Evolutionary conservation across 2,797 vertebrate genomes (phyloP).

Genomic region (Anolis apletophallus): DNA sequence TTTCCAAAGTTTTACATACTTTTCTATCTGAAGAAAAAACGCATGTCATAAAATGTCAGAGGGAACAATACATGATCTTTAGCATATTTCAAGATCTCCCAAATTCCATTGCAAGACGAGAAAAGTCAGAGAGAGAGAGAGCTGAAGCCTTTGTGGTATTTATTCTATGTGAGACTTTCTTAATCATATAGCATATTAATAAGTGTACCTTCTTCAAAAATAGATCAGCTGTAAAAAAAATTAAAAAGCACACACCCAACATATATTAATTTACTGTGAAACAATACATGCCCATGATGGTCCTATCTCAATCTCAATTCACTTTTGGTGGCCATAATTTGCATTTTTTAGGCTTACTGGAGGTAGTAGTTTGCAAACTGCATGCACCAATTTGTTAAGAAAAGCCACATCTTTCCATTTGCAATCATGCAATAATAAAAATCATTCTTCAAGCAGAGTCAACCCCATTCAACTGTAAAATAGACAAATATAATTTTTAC

Average conservation of each 20-base stretch:
- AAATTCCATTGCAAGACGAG: background rate
- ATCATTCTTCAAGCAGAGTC: background rate
- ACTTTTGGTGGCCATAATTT: background rate
- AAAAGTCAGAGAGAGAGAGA: background rate
- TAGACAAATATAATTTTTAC: background rate
- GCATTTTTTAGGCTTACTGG: background rate
- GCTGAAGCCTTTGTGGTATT: background rate
- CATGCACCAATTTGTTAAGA: rapidly evolving
- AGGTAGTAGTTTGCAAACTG: background rate
- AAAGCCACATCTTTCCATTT: background rate
- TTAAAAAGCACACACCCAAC: too few relatives aligned
- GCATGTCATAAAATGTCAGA: background rate
- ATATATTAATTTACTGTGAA: background rate
- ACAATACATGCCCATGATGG: background rate
- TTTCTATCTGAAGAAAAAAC: background rate
- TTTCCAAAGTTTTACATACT: background rate
- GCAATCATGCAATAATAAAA: background rate
- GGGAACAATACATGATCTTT: background rate
- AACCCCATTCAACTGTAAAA: background rate
- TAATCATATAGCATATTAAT: background rate
- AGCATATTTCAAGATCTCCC: background rate
- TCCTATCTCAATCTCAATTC: background rate
- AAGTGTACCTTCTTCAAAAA: background rate
- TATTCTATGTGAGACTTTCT: background rate
- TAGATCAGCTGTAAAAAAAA: background rate